Conservation (phyloP, 2,113 vertebrate genomes). For the Tretioscincus oriximinensis region DNA sequence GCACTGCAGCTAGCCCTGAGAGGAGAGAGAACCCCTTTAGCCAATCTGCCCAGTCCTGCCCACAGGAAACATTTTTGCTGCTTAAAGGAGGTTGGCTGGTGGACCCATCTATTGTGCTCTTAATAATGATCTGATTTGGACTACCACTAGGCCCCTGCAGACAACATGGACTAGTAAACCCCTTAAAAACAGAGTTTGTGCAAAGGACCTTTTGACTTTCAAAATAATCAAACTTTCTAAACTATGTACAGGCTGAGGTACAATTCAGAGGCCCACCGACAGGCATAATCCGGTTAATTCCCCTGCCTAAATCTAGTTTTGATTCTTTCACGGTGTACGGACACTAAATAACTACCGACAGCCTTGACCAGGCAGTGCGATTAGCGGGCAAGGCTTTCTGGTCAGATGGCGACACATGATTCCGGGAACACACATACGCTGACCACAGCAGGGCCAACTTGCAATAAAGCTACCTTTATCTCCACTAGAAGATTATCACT, state of each 20-base stretch:
- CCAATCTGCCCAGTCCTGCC: no score
- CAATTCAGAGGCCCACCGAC: not conserved
- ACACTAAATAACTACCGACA: not conserved
- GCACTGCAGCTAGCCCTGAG: no score
- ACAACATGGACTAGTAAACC: no score
- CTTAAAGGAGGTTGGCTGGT: no score
- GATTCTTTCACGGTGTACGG: not conserved
- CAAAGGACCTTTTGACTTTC: no score
- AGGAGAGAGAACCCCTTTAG: no score
- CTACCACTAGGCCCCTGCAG: no score
- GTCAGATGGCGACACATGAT: not conserved
- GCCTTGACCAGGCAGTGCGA: not conserved
- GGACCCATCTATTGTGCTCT: no score
- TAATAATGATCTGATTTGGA: no score
- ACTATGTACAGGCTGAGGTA: not conserved
- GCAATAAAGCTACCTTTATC: not conserved
- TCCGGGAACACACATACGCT: not conserved
- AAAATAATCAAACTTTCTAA: no score
- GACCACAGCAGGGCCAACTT: not conserved
- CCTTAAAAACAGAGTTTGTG: no score
- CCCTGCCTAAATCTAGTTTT: not conserved
- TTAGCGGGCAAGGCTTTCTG: not conserved
- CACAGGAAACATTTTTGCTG: no score
- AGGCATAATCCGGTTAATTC: not conserved
- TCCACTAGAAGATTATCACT: not conserved